These are phyloP conservation scores for Takifugu flavidus DNA, from an alignment of 2,113 vertebrate species.

Conservation along the genomic window DNA sequence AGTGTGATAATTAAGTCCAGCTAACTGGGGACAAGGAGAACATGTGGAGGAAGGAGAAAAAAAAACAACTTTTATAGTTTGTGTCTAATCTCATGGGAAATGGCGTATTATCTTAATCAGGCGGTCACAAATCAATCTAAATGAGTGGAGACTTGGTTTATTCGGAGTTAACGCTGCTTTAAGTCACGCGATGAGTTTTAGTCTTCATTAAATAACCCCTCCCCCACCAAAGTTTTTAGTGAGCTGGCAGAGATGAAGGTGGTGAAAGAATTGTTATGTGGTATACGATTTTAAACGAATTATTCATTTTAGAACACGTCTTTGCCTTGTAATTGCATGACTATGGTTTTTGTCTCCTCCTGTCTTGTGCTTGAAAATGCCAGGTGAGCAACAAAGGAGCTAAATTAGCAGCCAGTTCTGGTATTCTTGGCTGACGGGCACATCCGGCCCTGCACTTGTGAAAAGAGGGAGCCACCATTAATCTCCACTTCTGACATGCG, in stretches of 20 bases:
- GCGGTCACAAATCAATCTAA: too few species aligned
- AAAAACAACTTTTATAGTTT: neutral
- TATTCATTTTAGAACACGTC: too few species aligned
- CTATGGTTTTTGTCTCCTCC: neutral
- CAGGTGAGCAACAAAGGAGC: slow-evolving; percentile 31
- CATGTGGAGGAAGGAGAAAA: neutral
- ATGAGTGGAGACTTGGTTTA: too few species aligned
- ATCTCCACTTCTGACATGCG: slow-evolving; percentile 50
- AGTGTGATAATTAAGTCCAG: neutral
- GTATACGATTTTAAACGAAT: too few species aligned
- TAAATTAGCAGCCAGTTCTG: slow-evolving; percentile 29
- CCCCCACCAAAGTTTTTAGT: too few species aligned
- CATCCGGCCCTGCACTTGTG: slow-evolving; percentile 6
- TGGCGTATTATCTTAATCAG: too few species aligned
- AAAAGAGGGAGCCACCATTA: slow-evolving; percentile 38
- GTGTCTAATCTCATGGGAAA: too few species aligned
- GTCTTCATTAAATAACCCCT: too few species aligned
- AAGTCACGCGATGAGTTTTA: neutral
- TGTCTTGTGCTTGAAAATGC: slow-evolving; percentile 18
- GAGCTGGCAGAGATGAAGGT: too few species aligned
- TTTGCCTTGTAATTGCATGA: too few species aligned
- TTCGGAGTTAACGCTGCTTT: too few species aligned
- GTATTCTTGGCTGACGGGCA: slow-evolving; percentile 5
- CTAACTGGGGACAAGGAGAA: neutral
- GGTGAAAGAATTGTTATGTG: too few species aligned